Percentiles rank a stretch among this genome's conserved stretches.
These are phyloP conservation scores for Sycophaga agraensis DNA, from an alignment of 1,140 invertebrate species.

Conservation along the genomic window DNA sequence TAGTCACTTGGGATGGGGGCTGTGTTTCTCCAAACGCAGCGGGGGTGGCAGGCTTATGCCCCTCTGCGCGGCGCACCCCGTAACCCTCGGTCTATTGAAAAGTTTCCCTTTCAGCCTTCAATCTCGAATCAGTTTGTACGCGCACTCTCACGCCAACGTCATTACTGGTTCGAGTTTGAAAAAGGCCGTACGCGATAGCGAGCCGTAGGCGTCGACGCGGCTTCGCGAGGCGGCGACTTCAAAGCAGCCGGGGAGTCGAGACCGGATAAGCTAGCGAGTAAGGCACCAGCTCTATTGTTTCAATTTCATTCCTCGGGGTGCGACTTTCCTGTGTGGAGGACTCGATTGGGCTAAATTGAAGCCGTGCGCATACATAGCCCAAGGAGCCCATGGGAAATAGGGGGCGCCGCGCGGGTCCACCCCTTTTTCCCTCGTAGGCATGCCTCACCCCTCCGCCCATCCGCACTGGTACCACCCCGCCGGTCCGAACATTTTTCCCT, in stretches of 20 bases:
- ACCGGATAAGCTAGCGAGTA: not conserved
- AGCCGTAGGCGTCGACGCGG: too few species aligned
- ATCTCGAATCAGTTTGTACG: conserved; percentile 9
- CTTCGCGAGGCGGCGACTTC: too few species aligned
- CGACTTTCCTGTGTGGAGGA: too few species aligned
- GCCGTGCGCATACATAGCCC: conserved; percentile 31
- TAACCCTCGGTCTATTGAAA: conserved; percentile 6
- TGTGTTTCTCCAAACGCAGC: too few species aligned
- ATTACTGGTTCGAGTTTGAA: conserved; percentile 17
- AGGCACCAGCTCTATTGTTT: conserved; percentile 36
- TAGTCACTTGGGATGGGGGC: too few species aligned
- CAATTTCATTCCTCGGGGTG: conserved; percentile 49
- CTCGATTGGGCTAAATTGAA: conserved; percentile 29
- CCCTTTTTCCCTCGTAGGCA: too few species aligned
- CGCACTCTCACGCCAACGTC: conserved; percentile 2
- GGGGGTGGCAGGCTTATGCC: too few species aligned
- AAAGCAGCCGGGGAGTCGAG: not conserved
- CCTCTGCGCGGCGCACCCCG: not conserved
- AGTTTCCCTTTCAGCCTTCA: conserved; percentile 13
- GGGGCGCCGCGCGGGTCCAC: conserved; percentile 31
- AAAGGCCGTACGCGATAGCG: not conserved
- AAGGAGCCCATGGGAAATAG: conserved; percentile 49
- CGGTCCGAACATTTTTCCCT: conserved; percentile 51
- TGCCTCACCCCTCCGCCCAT: too few species aligned
- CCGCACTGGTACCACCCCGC: conserved; percentile 30